Conservation (phyloP, 2,797 vertebrate genomes). For the Momotus momota region DNA sequence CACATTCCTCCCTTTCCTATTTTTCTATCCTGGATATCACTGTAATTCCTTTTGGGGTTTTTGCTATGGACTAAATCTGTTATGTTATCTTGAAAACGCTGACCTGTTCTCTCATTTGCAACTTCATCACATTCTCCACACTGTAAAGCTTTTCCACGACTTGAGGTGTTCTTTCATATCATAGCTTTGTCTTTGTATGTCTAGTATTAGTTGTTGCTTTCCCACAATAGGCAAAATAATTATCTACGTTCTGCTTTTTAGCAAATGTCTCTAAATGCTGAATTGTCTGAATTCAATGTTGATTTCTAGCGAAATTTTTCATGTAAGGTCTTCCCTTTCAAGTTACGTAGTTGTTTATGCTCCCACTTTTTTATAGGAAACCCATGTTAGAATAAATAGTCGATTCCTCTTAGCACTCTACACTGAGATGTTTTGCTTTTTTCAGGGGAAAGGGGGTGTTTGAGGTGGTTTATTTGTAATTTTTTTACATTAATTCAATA, state of each 20-base stretch:
- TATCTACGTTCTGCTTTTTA: neutral
- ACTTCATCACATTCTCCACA: neutral
- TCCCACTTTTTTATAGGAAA: neutral
- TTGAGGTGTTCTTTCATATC: neutral
- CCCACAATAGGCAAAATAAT: neutral
- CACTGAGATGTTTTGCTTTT: neutral
- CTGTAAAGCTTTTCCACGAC: neutral
- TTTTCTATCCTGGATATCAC: neutral
- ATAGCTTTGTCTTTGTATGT: neutral
- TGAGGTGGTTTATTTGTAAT: neutral
- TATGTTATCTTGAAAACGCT: neutral
- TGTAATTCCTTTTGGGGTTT: neutral
- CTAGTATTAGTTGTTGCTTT: neutral
- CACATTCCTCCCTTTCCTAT: neutral
- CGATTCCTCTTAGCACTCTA: neutral
- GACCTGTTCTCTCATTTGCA: neutral
- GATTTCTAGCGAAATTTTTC: neutral
- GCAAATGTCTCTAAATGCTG: neutral
- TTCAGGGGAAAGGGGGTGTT: rapidly evolving
- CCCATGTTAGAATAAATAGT: neutral
- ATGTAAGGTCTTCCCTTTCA: neutral
- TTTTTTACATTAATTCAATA: neutral
- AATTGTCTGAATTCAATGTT: neutral
- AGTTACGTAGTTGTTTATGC: neutral
- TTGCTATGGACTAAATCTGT: neutral